Percentiles rank a stretch among this genome's conserved stretches.
Conservation (phyloP, 2,797 vertebrate genomes). For the Phoeniculus purpureus region DNA sequence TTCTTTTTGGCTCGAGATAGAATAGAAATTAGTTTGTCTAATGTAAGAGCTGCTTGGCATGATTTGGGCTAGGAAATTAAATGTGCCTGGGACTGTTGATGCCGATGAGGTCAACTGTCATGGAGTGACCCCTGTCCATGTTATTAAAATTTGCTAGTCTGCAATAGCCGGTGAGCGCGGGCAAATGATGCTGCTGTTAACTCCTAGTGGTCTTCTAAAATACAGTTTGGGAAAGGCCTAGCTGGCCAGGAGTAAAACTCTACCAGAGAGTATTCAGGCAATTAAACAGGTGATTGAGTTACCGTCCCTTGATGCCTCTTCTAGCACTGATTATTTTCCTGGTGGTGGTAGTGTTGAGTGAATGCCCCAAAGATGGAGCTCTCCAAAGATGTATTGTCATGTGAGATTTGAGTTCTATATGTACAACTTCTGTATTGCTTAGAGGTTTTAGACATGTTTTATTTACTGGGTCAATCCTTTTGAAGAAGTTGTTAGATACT, state of each 20-base stretch:
- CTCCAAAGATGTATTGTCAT: not conserved
- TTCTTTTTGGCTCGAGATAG: constrained; percentile 7
- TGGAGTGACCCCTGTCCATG: not conserved
- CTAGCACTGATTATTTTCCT: not conserved
- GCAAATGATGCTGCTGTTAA: not conserved
- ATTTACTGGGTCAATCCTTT: not conserved
- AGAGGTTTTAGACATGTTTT: not conserved
- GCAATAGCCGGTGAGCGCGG: not conserved
- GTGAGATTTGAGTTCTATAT: not conserved
- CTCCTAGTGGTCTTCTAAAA: not conserved
- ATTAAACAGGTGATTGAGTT: not conserved
- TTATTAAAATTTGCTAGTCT: not conserved
- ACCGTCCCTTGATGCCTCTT: not conserved
- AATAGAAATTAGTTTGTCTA: constrained; percentile 38
- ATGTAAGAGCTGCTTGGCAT: constrained; percentile 9
- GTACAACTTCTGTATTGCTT: not conserved
- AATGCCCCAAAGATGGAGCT: not conserved
- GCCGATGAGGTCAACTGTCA: not conserved
- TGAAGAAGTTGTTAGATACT: not conserved
- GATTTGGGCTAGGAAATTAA: constrained; percentile 32
- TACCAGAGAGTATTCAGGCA: not conserved
- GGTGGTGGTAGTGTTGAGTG: not conserved
- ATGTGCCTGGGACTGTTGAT: constrained; percentile 11
- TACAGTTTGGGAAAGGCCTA: not conserved
- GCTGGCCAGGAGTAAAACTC: not conserved